Conservation (phyloP, 2,113 vertebrate genomes). For the Hystrix brachyura region DNA sequence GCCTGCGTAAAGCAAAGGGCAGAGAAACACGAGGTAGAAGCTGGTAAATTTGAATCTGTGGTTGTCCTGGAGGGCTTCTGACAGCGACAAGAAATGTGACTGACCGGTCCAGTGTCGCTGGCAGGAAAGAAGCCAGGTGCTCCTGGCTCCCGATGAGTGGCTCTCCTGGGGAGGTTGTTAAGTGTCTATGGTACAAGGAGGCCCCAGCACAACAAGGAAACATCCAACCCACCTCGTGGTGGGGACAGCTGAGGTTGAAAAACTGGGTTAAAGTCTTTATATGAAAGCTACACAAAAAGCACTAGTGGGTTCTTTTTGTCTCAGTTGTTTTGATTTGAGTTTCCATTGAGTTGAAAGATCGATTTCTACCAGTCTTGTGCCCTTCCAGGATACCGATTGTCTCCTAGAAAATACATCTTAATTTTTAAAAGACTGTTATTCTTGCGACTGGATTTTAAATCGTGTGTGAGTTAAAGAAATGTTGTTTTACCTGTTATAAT, state of each 20-base stretch:
- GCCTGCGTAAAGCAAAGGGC: background rate
- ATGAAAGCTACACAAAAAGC: background rate
- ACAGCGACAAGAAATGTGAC: background rate
- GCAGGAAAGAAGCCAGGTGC: background rate
- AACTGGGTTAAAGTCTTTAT: background rate
- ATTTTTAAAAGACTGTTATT: constrained; percentile 73
- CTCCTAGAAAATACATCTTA: constrained; percentile 66
- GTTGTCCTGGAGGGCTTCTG: background rate
- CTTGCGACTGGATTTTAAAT: constrained; percentile 67
- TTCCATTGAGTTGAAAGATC: constrained; percentile 3
- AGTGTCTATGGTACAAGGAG: too few relatives aligned
- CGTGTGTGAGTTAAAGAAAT: constrained; percentile 58
- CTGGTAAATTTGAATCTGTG: background rate
- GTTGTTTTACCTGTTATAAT: constrained; percentile 65
- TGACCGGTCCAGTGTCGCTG: background rate
- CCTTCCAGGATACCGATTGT: background rate
- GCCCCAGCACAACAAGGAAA: background rate
- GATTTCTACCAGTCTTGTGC: background rate
- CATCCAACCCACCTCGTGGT: background rate
- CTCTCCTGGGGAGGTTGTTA: background rate
- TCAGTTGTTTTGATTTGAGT: constrained; percentile 42
- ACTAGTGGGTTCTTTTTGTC: background rate
- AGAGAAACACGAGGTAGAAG: background rate
- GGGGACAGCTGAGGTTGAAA: background rate
- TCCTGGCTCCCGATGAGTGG: too few relatives aligned